Conservation (phyloP, 2,113 vertebrate species). For the Pontoporia blainvillei region DNA sequence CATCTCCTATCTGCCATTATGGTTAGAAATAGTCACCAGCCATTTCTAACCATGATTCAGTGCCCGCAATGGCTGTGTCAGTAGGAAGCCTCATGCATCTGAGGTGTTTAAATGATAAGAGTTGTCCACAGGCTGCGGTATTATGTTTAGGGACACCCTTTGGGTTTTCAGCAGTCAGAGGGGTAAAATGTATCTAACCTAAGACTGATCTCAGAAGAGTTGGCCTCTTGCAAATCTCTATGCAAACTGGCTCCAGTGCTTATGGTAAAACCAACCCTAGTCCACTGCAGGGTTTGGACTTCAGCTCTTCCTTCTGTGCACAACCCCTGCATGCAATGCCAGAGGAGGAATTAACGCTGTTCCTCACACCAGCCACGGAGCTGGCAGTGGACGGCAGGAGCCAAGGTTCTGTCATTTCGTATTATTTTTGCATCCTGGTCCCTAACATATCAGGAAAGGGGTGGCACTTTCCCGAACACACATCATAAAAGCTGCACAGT, state of each 20-base stretch:
- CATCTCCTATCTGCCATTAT: background rate
- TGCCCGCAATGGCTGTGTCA: background rate
- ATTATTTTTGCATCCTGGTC: background rate
- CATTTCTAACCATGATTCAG: background rate
- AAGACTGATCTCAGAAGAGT: background rate
- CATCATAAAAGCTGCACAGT: background rate
- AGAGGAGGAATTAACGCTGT: background rate
- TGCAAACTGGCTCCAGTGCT: background rate
- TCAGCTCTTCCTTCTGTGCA: background rate
- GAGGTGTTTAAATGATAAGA: background rate
- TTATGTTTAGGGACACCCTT: background rate
- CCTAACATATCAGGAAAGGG: background rate
- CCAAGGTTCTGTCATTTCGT: background rate
- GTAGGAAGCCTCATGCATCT: background rate
- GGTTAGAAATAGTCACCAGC: background rate
- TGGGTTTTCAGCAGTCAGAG: background rate
- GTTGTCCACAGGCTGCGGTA: background rate
- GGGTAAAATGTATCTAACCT: background rate
- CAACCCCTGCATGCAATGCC: rapidly evolving
- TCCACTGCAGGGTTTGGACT: rapidly evolving
- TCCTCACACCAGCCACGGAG: background rate
- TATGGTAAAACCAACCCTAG: background rate
- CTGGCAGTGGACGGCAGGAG: background rate
- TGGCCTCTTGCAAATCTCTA: background rate
- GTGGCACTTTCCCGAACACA: background rate